Percentiles rank a stretch among this genome's conserved stretches.
Conservation (phyloP, 2,888 invertebrate genomes). For the Lamellibrachia satsuma region DNA sequence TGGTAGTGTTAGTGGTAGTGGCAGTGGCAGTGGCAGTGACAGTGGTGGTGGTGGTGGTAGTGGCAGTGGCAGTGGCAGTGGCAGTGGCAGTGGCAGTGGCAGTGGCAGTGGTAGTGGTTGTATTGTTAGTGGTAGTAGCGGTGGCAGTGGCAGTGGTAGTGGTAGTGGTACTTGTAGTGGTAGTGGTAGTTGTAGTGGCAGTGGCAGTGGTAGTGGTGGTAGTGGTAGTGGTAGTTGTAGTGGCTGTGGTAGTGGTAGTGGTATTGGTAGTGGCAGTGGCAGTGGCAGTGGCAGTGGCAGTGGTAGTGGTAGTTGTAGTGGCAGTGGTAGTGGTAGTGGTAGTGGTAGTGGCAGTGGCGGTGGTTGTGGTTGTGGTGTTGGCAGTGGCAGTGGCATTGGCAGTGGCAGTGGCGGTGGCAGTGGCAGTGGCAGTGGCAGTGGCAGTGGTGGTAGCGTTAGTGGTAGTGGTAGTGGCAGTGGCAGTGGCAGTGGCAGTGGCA, state of each 20-base stretch:
- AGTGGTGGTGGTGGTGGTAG: constrained; percentile 13
- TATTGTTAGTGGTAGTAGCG: background rate
- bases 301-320: background rate
- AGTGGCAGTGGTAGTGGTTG: background rate
- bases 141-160: background rate
- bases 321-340: constrained; percentile 18
- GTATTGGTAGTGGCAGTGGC: background rate
- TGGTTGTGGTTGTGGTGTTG: no score
- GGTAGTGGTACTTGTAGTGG: no score
- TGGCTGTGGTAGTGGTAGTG: no score
- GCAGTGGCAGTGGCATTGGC: background rate
- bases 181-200: background rate
- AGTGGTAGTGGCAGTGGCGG: constrained; percentile 13
- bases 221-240: background rate
- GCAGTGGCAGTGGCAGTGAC: constrained; percentile 8
- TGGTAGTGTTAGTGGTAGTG: background rate
- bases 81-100: background rate
- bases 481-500: background rate
- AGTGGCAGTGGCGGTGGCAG: constrained; percentile 19
- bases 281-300: constrained; percentile 20
- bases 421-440: constrained; percentile 19
- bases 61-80: constrained; percentile 6
- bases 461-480: background rate
- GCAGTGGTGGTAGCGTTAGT: no score
- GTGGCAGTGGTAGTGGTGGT: background rate